A percentile compares a stretch with the other conserved stretches of the same genome.
Conservation (phyloP, 2,888 invertebrate genomes). For the Bembecia ichneumoniformis region DNA sequence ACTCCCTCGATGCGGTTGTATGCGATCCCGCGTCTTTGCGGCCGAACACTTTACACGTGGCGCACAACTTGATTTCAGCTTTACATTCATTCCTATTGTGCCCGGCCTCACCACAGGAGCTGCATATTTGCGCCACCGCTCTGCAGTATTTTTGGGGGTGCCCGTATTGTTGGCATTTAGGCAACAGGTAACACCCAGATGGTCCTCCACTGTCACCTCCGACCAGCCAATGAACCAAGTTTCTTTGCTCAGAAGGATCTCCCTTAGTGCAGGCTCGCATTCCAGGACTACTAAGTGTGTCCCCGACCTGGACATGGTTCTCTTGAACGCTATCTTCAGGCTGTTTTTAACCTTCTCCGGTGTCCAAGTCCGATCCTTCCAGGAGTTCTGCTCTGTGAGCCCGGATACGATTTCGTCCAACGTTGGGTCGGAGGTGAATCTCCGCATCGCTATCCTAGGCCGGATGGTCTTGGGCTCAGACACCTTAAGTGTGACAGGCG, state of each 20-base stretch:
- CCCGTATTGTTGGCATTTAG: conserved; percentile 24
- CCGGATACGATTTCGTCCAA: too few species aligned
- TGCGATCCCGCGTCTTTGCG: conserved; percentile 6
- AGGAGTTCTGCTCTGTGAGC: conserved; percentile 1
- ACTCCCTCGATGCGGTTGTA: conserved; percentile 9
- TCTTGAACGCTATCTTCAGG: background rate
- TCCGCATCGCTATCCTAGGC: conserved; percentile 3
- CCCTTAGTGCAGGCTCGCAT: conserved; percentile 3
- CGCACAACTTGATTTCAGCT: conserved; percentile 3
- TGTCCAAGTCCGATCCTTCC: conserved; percentile 2
- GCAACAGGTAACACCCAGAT: conserved; percentile 13
- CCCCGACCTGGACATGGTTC: too few species aligned
- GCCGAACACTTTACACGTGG: conserved; percentile 16
- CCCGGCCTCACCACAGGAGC: conserved; percentile 13
- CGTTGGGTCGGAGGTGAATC: accelerated
- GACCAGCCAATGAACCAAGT: too few species aligned
- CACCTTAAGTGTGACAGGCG: conserved; percentile 2
- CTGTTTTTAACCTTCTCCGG: background rate
- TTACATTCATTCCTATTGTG: conserved; percentile 11
- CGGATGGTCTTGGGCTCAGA: background rate
- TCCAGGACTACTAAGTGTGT: conserved; percentile 7
- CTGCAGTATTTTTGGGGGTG: conserved; percentile 21
- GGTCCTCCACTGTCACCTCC: conserved; percentile 4
- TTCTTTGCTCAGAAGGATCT: background rate
- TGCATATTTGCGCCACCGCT: conserved; percentile 6